These are phyloP conservation scores for Mechanitis messenoides DNA, from an alignment of 2,888 invertebrate species.

Conservation along the genomic window DNA sequence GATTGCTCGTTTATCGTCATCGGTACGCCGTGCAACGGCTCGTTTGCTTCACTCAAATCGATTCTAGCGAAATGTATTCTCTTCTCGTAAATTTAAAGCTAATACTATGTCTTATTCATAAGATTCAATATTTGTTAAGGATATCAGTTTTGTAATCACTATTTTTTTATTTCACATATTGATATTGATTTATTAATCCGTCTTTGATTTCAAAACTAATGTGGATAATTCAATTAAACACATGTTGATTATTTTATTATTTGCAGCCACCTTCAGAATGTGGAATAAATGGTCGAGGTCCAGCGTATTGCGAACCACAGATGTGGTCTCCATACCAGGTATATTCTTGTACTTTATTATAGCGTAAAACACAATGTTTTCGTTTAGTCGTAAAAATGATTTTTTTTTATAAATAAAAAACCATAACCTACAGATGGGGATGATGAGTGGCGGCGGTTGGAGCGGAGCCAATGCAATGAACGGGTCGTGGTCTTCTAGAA, in stretches of 20 bases:
- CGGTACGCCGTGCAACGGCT: conserved; percentile 19
- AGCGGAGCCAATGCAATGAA: conserved; percentile 44
- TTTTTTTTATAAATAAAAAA: neutral
- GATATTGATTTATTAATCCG: too few relatives aligned
- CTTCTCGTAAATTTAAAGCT: conserved; percentile 1
- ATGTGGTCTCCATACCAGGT: conserved; percentile 74
- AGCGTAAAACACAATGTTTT: too few relatives aligned
- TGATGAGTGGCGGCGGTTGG: conserved; percentile 53
- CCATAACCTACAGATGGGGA: conserved; percentile 49
- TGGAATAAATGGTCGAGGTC: conserved; percentile 56
- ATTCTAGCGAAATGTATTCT: conserved; percentile 20
- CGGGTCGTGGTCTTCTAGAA: conserved; percentile 53
- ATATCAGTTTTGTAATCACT: too few relatives aligned
- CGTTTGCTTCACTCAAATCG: conserved; percentile 23
- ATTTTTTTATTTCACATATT: too few relatives aligned
- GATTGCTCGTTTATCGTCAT: conserved; percentile 25
- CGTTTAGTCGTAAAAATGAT: neutral
- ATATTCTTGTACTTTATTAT: conserved; percentile 5
- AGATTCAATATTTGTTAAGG: too few relatives aligned
- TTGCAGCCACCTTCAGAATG: conserved; percentile 70
- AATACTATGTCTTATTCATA: neutral
- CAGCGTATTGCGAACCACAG: conserved; percentile 62
- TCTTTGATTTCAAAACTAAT: too few relatives aligned
- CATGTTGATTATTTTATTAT: neutral
- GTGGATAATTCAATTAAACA: too few relatives aligned